A percentile compares a stretch with the other conserved stretches of the same genome.
These are phyloP conservation scores for Caenorhabditis sulstoni DNA, from an alignment of 2,888 invertebrate genomes.

Conservation along the genomic window DNA sequence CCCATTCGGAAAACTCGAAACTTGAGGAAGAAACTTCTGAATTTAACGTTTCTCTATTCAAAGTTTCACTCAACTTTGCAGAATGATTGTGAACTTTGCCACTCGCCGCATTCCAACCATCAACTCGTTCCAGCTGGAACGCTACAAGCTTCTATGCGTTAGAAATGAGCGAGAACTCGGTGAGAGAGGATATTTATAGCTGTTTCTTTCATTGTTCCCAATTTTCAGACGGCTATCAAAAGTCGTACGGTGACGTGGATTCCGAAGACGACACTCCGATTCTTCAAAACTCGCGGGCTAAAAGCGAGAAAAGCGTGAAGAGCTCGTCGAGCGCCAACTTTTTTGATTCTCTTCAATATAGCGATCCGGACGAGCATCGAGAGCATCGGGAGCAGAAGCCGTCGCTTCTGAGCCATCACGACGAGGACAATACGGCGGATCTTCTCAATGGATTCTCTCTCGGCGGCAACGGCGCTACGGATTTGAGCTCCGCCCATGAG, in stretches of 20 bases:
- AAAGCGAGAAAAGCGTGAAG: conserved; percentile 19
- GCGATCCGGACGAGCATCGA: conserved; percentile 19
- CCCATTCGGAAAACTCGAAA: too few species aligned
- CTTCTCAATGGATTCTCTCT: conserved; percentile 48
- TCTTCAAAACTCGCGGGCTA: conserved; percentile 2
- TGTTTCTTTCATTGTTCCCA: neutral
- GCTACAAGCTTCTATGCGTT: conserved; percentile 55
- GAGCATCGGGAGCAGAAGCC: conserved; percentile 1
- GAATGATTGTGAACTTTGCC: conserved; percentile 62
- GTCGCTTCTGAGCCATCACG: conserved; percentile 29
- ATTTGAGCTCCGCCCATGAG: conserved; percentile 17
- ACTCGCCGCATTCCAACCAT: conserved; percentile 52
- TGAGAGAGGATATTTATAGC: neutral
- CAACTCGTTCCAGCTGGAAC: conserved; percentile 47
- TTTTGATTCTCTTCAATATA: conserved; percentile 55
- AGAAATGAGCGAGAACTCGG: conserved; percentile 54
- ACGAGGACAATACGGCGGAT: conserved; percentile 25
- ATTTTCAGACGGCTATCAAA: conserved; percentile 51
- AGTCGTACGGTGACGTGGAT: conserved; percentile 51
- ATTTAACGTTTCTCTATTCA: too few species aligned
- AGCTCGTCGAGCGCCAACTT: conserved; percentile 17
- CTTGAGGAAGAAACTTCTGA: too few species aligned
- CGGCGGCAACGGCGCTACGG: conserved; percentile 1
- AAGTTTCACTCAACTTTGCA: too few species aligned
- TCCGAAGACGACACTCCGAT: conserved; percentile 58